phyloP scores from a whole-genome alignment of 2,797 vertebrate genomes.

The Sparidentex hasta region DNA sequence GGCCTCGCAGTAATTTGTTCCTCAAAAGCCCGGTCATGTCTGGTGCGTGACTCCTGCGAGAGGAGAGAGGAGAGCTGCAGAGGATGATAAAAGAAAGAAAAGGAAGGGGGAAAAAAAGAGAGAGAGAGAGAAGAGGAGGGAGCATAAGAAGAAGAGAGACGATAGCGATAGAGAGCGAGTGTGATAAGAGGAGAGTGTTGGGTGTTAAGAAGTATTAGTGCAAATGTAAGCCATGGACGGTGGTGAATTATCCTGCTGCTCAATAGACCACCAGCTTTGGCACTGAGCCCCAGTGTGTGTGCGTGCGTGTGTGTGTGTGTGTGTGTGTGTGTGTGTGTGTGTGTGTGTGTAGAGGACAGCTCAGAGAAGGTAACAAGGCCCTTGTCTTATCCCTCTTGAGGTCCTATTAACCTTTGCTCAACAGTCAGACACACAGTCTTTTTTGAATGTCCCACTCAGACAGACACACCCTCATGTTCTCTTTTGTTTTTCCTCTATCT shows the following conservation, averaged over 20 bases:
- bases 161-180: conserved; percentile 8
- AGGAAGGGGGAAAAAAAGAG: not conserved
- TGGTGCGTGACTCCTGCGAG: not conserved
- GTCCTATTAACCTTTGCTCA: conserved; percentile 80
- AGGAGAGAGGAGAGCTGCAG: not conserved
- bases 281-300: conserved; percentile 25
- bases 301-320: conserved; percentile 33
- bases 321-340: conserved; percentile 33
- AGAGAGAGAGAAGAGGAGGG: not conserved
- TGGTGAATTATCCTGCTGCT: conserved; percentile 61
- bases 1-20: conserved; percentile 1
- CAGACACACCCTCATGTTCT: conserved; percentile 11
- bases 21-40: not conserved
- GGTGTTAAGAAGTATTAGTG: conserved; percentile 61
- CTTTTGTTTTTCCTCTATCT: conserved; percentile 25
- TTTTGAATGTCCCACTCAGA: conserved; percentile 26
- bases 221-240: conserved; percentile 50
- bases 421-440: conserved; percentile 40
- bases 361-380: conserved; percentile 64
- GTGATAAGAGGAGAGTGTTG: conserved; percentile 38
- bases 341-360: conserved; percentile 31
- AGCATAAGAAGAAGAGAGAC: not conserved
- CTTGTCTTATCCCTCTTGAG: conserved; percentile 75
- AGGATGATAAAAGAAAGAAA: not conserved
- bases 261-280: conserved; percentile 54